Evolutionary conservation across 2,888 invertebrate genomes (phyloP).

Genomic region (Pediacus dermestoides): DNA sequence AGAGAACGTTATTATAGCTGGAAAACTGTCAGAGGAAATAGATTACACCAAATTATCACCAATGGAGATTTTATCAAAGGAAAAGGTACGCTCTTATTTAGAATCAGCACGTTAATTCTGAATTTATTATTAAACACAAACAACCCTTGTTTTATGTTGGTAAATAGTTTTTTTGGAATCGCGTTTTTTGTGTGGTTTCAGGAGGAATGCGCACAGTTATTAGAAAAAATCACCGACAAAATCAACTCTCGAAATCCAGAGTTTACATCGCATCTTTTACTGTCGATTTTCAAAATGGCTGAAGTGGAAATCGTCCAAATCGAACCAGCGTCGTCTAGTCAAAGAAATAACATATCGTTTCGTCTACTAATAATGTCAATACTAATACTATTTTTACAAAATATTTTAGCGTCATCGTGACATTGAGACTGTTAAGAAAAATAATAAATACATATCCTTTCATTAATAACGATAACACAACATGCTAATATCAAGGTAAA

Average conservation of each 20-base stretch:
- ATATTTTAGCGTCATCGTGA: constrained; percentile 39
- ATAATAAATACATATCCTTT: constrained; percentile 43
- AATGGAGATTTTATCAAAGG: constrained; percentile 63
- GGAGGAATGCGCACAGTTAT: constrained; percentile 80
- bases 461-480: background rate
- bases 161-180: constrained; percentile 7
- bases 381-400: constrained; percentile 30
- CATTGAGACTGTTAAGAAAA: constrained; percentile 37
- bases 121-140: constrained; percentile 4
- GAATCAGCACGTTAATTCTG: too few relatives aligned
- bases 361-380: constrained; percentile 29
- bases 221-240: constrained; percentile 77
- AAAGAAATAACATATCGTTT: constrained; percentile 18
- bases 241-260: constrained; percentile 83
- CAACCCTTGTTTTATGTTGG: constrained; percentile 2
- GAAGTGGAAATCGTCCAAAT: constrained; percentile 86
- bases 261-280: constrained; percentile 78
- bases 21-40: constrained; percentile 65
- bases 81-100: constrained; percentile 75
- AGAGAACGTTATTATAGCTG: constrained; percentile 84
- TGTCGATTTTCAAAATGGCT: constrained; percentile 89
- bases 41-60: constrained; percentile 62
- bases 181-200: constrained; percentile 54
- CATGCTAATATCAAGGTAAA: too few relatives aligned
- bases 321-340: constrained; percentile 55